phyloP scores from a whole-genome alignment of 1,140 invertebrate species.

The Charaxes varanes region DNA sequence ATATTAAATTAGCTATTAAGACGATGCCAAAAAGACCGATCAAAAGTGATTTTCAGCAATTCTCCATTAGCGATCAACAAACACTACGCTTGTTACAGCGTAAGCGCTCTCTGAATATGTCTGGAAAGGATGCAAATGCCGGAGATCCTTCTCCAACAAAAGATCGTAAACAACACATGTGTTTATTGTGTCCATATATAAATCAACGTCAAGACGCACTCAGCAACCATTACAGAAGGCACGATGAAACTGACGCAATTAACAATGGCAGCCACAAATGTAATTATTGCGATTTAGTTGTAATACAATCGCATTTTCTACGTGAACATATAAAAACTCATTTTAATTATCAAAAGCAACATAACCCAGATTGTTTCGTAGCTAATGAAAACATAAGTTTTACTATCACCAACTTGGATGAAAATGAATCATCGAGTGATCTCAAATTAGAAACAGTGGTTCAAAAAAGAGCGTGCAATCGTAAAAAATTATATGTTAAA shows the following conservation, averaged over 20 bases:
- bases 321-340: conserved; percentile 88
- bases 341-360: conserved; percentile 77
- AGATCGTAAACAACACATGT: conserved; percentile 74
- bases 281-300: conserved; percentile 89
- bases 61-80: conserved; percentile 75
- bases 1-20: conserved; percentile 72
- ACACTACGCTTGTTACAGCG: conserved; percentile 58
- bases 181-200: conserved; percentile 86
- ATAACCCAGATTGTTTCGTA: conserved; percentile 74
- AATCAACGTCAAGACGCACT: conserved; percentile 83
- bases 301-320: conserved; percentile 84
- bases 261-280: conserved; percentile 79
- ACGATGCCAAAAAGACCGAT: conserved; percentile 58
- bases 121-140: conserved; percentile 40
- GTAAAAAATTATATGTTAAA: conserved; percentile 59
- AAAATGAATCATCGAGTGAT: conserved; percentile 34
- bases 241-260: conserved; percentile 74
- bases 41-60: conserved; percentile 65
- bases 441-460: conserved; percentile 50
- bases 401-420: conserved; percentile 50
- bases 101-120: conserved; percentile 47
- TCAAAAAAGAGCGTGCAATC: conserved; percentile 32
- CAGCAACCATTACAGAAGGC: conserved; percentile 84
- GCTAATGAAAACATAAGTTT: conserved; percentile 58
- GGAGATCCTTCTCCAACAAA: conserved; percentile 70